These are phyloP conservation scores for Volucella zonaria DNA, from an alignment of 2,888 invertebrate species.

Conservation along the genomic window DNA sequence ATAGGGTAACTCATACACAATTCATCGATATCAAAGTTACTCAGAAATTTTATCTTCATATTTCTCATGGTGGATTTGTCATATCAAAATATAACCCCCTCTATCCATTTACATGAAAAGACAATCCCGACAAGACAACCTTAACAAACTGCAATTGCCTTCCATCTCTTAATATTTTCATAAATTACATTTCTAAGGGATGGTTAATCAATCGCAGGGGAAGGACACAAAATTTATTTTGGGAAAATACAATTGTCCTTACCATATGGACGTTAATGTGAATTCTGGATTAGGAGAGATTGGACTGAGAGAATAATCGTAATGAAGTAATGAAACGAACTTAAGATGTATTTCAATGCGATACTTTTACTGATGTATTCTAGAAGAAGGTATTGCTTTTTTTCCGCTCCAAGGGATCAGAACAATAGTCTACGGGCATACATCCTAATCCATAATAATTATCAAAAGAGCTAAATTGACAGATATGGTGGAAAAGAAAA, in stretches of 20 bases:
- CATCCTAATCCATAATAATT: conserved; percentile 11
- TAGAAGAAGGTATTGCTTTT: not conserved
- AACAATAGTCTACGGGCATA: not conserved
- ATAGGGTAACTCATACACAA: too few relatives aligned
- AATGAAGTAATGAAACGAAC: conserved; percentile 30
- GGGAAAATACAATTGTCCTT: conserved; percentile 38
- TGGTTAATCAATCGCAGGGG: conserved; percentile 56
- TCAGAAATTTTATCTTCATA: too few relatives aligned
- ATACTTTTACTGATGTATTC: conserved; percentile 34
- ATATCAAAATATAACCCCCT: too few relatives aligned
- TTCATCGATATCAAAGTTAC: too few relatives aligned
- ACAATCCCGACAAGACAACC: too few relatives aligned
- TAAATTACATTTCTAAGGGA: conserved; percentile 53
- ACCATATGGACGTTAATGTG: conserved; percentile 31
- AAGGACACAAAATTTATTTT: conserved; percentile 37
- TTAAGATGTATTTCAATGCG: conserved; percentile 12
- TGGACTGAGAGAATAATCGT: conserved; percentile 27
- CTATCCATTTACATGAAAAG: too few relatives aligned
- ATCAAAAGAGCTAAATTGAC: too few relatives aligned
- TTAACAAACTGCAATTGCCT: too few relatives aligned
- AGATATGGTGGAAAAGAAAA: too few relatives aligned
- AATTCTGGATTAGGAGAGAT: not conserved
- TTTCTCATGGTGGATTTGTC: too few relatives aligned
- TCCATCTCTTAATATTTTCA: not conserved
- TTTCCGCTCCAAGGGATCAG: not conserved